Percentiles rank a stretch among this genome's conserved stretches.
Evolutionary conservation across 2,797 vertebrate genomes (phyloP).

Genomic region (Mergus octosetaceus): DNA sequence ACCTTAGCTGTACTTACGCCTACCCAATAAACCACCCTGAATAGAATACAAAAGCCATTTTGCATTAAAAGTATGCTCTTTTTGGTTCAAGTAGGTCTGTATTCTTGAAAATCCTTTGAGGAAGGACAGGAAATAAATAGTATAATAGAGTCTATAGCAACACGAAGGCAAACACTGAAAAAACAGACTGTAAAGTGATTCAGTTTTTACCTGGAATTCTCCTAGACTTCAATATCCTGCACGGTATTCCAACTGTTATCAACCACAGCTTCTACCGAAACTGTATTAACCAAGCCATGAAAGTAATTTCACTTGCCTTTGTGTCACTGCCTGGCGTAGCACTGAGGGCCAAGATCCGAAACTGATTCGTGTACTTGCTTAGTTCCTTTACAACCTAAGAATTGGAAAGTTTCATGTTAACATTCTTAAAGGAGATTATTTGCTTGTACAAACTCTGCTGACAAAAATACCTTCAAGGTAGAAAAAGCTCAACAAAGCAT

Average conservation of each 20-base stretch:
- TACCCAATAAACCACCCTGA: neutral
- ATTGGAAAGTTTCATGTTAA: neutral
- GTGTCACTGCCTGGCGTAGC: conserved; percentile 93
- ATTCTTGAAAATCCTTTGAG: neutral
- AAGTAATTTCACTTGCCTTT: conserved; percentile 80
- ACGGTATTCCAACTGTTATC: rapidly evolving
- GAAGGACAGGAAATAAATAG: neutral
- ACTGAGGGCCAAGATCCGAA: conserved; percentile 92
- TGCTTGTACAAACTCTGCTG: neutral
- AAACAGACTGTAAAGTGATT: rapidly evolving
- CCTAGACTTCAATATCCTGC: neutral
- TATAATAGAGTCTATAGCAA: rapidly evolving
- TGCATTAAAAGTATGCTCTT: neutral
- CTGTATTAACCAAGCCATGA: rapidly evolving
- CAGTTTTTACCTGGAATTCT: no score
- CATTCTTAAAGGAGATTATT: neutral
- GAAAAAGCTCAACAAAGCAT: neutral
- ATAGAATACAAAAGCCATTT: neutral
- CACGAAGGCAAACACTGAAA: neutral
- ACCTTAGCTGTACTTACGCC: no score
- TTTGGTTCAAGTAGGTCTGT: neutral
- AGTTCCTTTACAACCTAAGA: conserved; percentile 90
- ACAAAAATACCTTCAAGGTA: neutral
- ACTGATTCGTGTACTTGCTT: conserved; percentile 85
- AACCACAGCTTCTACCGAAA: neutral